A percentile compares a stretch with the other conserved stretches of the same genome.
Evolutionary conservation across 2,888 invertebrate species (phyloP).

Genomic region (Hirtodrosophila histrioides): DNA sequence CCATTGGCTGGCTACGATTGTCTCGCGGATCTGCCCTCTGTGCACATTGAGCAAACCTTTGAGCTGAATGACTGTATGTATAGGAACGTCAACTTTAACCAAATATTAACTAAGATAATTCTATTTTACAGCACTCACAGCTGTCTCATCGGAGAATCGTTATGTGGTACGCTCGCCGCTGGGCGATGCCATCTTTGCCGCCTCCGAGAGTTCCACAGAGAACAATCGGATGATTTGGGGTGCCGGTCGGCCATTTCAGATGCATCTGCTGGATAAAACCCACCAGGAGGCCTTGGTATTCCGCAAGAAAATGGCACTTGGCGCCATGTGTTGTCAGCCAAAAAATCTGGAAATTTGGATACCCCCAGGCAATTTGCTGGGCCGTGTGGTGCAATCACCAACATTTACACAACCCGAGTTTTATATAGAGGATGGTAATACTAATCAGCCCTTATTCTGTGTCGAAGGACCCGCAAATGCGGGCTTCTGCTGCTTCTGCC

Average conservation of each 20-base stretch:
- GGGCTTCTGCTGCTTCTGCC: slow-evolving; percentile 86
- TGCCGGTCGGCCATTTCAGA: slow-evolving; percentile 88
- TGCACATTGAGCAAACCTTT: slow-evolving; percentile 92
- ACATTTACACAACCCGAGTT: slow-evolving; percentile 88
- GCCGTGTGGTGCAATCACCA: slow-evolving; percentile 89
- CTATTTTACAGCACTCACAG: slow-evolving; percentile 73
- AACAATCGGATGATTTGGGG: slow-evolving; percentile 90
- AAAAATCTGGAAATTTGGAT: slow-evolving; percentile 89
- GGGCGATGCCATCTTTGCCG: slow-evolving; percentile 91
- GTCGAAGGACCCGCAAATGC: slow-evolving; percentile 89
- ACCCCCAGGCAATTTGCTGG: slow-evolving; percentile 89
- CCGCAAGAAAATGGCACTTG: slow-evolving; percentile 88
- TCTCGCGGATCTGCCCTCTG: slow-evolving; percentile 88
- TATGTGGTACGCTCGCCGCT: slow-evolving; percentile 89
- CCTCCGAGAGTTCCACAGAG: slow-evolving; percentile 88
- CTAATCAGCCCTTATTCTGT: slow-evolving; percentile 87
- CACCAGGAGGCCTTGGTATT: slow-evolving; percentile 92
- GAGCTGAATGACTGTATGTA: slow-evolving; percentile 90
- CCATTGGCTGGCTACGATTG: slow-evolving; percentile 90
- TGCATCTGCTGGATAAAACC: slow-evolving; percentile 93
- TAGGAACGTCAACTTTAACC: neutral
- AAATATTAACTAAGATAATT: neutral
- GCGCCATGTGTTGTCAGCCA: slow-evolving; percentile 88
- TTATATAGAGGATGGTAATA: slow-evolving; percentile 87
- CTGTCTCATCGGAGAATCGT: slow-evolving; percentile 88